Percentiles rank a stretch among this genome's conserved stretches.
Conservation (phyloP, 2,888 invertebrate species). For the Rhorus exstirpatorius region DNA sequence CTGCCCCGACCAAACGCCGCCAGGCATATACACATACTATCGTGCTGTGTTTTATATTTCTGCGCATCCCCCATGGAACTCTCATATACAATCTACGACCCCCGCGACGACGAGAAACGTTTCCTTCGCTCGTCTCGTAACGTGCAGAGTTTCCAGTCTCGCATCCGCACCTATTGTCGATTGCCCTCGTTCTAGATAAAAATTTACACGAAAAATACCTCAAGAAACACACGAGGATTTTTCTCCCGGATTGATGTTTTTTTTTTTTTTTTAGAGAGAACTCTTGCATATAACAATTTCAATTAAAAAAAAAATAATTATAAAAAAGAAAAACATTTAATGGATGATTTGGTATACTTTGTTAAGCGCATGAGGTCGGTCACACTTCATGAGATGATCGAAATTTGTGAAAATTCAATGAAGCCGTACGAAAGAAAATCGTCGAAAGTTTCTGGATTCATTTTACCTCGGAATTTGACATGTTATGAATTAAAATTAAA, state of each 20-base stretch:
- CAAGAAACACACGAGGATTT: conserved; percentile 25
- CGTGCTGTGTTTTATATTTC: background rate
- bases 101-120: conserved; percentile 10
- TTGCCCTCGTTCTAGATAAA: conserved; percentile 27
- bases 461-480: too few relatives aligned
- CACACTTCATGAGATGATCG: too few relatives aligned
- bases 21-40: conserved; percentile 10
- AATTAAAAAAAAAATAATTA: background rate
- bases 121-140: conserved; percentile 24
- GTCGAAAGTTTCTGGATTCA: too few relatives aligned
- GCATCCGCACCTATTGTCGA: conserved; percentile 11
- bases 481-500: too few relatives aligned
- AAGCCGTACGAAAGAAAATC: too few relatives aligned
- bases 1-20: conserved; percentile 45
- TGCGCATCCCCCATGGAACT: conserved; percentile 15
- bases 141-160: conserved; percentile 23
- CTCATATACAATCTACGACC: conserved; percentile 9
- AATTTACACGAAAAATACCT: conserved; percentile 20
- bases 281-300: background rate
- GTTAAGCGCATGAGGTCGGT: too few relatives aligned
- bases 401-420: too few relatives aligned
- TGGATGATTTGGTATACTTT: too few relatives aligned
- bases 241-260: background rate
- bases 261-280: background rate
- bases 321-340: too few relatives aligned